Percentiles rank a stretch among this genome's conserved stretches.
phyloP scores from a whole-genome alignment of 2,888 invertebrate species.

The Drosophila dives region DNA sequence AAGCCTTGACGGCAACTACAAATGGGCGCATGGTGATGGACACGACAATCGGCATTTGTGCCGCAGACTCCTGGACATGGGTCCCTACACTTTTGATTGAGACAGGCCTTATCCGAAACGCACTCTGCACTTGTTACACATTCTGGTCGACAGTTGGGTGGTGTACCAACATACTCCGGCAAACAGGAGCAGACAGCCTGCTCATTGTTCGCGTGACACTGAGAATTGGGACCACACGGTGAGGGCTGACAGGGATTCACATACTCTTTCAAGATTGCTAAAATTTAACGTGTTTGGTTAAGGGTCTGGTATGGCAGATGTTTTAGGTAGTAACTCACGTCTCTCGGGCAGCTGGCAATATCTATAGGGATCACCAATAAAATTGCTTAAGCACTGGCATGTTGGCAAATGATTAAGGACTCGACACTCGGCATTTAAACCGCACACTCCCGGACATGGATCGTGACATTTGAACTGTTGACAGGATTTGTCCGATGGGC shows the following conservation, averaged over 20 bases:
- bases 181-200: slow-evolving; percentile 88
- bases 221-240: slow-evolving; percentile 89
- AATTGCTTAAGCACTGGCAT: slow-evolving; percentile 89
- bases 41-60: slow-evolving; percentile 89
- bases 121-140: slow-evolving; percentile 89
- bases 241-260: slow-evolving; percentile 87
- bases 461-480: slow-evolving; percentile 90
- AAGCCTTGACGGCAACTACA: slow-evolving; percentile 89
- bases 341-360: slow-evolving; percentile 86
- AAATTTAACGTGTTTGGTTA: slow-evolving; percentile 8
- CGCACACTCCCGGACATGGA: slow-evolving; percentile 92
- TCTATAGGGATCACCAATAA: slow-evolving; percentile 91
- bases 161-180: slow-evolving; percentile 87
- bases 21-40: slow-evolving; percentile 91
- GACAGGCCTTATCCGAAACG: slow-evolving; percentile 87
- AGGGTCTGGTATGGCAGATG: background rate
- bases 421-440: slow-evolving; percentile 89
- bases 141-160: slow-evolving; percentile 89
- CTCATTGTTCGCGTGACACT: slow-evolving; percentile 87
- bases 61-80: slow-evolving; percentile 88
- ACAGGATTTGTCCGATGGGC: slow-evolving; percentile 90
- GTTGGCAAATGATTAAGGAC: slow-evolving; percentile 90
- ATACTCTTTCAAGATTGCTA: slow-evolving; percentile 82
- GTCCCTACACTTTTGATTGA: slow-evolving; percentile 88
- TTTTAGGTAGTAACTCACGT: slow-evolving; percentile 86